Percentiles rank a stretch among this genome's conserved stretches.
These are phyloP conservation scores for Oplegnathus fasciatus DNA, from an alignment of 2,113 vertebrate species.

Conservation along the genomic window DNA sequence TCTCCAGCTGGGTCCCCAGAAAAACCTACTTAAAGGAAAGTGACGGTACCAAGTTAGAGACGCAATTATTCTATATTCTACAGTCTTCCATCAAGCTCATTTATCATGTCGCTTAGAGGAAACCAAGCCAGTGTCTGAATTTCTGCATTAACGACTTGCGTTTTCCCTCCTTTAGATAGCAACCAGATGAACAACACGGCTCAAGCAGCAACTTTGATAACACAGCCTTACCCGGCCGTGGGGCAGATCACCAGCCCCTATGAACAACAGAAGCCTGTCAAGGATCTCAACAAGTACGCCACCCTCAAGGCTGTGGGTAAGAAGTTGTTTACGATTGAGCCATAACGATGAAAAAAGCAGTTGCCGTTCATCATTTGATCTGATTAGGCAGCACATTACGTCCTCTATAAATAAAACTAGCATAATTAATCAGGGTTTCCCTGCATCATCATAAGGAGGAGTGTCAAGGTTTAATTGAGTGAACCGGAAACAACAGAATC, in stretches of 20 bases:
- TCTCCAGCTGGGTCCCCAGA: conserved; percentile 70
- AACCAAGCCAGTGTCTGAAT: not conserved
- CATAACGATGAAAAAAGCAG: not conserved
- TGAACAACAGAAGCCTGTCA: conserved; percentile 89
- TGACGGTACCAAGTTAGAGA: conserved; percentile 36
- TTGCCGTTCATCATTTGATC: conserved; percentile 3
- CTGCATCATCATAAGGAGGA: not conserved
- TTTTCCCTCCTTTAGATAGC: conserved; percentile 82
- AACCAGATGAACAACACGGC: conserved; percentile 91
- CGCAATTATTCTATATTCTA: conserved; percentile 30
- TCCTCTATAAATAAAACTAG: conserved; percentile 13
- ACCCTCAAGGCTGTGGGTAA: conserved; percentile 95
- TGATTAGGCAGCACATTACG: conserved; percentile 18
- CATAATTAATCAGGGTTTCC: conserved; percentile 20
- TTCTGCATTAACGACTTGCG: not conserved
- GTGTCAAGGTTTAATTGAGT: conserved; percentile 2
- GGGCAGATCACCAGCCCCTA: conserved; percentile 92
- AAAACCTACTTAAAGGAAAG: conserved; percentile 56
- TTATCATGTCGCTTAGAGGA: not conserved
- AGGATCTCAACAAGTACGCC: conserved; percentile 94
- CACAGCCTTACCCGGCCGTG: conserved; percentile 90
- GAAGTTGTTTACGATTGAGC: conserved; percentile 54
- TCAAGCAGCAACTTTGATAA: conserved; percentile 88
- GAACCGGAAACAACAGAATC: not conserved
- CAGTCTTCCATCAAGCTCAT: conserved; percentile 38